Evolutionary conservation across 2,113 vertebrate species (phyloP).

Genomic region (Solea senegalensis): DNA sequence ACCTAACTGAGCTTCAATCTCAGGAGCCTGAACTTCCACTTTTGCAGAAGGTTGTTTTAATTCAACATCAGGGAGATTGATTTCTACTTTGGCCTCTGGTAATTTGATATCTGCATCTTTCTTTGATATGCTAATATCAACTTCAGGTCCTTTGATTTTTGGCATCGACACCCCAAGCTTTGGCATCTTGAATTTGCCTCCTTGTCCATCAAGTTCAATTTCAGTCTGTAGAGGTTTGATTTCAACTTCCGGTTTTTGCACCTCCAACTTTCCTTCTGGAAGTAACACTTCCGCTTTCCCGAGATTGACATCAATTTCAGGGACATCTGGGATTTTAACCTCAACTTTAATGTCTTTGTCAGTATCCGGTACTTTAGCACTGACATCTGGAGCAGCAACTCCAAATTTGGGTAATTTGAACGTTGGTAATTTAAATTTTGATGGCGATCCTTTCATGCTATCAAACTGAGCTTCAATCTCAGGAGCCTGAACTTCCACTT

Average conservation of each 20-base stretch:
- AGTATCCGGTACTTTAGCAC: too few species aligned
- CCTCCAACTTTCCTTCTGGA: slow-evolving; percentile 26
- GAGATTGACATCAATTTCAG: neutral
- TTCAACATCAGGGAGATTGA: too few species aligned
- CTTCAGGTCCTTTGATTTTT: slow-evolving; percentile 42
- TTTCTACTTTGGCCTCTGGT: slow-evolving; percentile 29
- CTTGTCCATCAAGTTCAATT: slow-evolving; percentile 1
- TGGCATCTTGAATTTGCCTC: slow-evolving; percentile 43
- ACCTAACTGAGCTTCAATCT: neutral
- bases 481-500: too few species aligned
- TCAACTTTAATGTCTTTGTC: neutral
- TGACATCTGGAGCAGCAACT: too few species aligned
- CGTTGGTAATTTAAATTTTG: too few species aligned
- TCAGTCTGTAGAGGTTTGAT: slow-evolving; percentile 6
- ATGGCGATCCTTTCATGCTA: too few species aligned
- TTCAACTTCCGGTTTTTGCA: slow-evolving; percentile 17
- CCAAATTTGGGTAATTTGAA: too few species aligned
- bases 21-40: neutral
- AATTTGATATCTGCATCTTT: slow-evolving; percentile 27
- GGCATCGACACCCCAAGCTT: slow-evolving; percentile 46
- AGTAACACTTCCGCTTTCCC: slow-evolving; percentile 29
- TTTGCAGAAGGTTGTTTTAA: too few species aligned
- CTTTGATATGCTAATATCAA: slow-evolving; percentile 40
- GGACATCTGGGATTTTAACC: neutral
- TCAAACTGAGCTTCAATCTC: too few species aligned